phyloP scores from a whole-genome alignment of 2,113 vertebrate genomes.

The Bubo scandiacus region DNA sequence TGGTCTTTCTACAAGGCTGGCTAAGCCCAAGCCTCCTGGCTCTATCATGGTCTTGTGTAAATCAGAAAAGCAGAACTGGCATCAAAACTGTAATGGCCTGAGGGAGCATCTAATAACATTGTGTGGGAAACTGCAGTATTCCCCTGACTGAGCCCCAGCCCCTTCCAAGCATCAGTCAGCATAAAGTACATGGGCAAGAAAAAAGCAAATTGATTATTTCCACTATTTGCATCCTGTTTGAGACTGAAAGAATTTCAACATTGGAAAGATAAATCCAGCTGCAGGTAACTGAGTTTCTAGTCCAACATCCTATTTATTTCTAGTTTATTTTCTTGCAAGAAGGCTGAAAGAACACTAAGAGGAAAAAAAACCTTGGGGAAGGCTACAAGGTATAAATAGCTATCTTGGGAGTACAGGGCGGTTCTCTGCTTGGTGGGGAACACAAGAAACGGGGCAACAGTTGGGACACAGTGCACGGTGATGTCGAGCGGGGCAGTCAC shows the following conservation, averaged over 20 bases:
- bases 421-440: background rate
- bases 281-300: background rate
- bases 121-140: background rate
- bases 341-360: background rate
- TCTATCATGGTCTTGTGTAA: background rate
- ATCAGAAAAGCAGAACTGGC: background rate
- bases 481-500: background rate
- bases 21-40: background rate
- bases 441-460: background rate
- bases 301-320: background rate
- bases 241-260: background rate
- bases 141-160: background rate
- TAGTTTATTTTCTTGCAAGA: background rate
- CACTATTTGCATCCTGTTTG: background rate
- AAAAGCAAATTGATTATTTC: background rate
- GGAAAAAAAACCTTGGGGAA: background rate
- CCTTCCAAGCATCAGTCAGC: background rate
- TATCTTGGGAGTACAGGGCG: rapidly evolving
- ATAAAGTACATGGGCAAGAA: background rate
- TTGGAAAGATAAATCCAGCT: background rate
- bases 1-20: background rate
- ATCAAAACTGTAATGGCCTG: background rate
- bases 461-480: rapidly evolving
- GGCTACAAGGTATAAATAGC: background rate
- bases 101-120: background rate